A percentile compares a stretch with the other conserved stretches of the same genome.
Evolutionary conservation across 2,797 vertebrate species (phyloP).

Genomic region (Phrynocephalus forsythii): DNA sequence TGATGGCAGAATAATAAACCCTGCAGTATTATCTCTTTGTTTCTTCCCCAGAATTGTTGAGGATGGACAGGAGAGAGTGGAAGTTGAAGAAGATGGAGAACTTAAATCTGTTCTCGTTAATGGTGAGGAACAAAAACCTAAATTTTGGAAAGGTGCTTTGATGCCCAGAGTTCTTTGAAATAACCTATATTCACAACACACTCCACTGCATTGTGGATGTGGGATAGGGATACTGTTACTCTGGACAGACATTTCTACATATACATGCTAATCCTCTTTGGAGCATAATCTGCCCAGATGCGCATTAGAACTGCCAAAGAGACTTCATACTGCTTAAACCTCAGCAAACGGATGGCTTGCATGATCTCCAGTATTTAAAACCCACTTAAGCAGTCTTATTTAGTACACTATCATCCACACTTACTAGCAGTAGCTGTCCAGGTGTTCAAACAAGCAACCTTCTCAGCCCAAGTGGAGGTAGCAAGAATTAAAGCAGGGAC

Average conservation of each 20-base stretch:
- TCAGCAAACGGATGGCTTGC: background rate
- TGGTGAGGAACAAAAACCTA: constrained; percentile 77
- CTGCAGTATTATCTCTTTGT: background rate
- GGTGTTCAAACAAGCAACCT: background rate
- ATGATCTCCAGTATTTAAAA: background rate
- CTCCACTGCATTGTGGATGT: background rate
- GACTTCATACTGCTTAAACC: background rate
- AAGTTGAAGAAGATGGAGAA: constrained; percentile 89
- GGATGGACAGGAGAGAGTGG: constrained; percentile 88
- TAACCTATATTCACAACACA: background rate
- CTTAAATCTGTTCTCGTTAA: constrained; percentile 86
- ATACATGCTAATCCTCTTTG: background rate
- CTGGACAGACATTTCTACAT: background rate
- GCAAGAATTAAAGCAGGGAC: background rate
- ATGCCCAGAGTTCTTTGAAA: background rate
- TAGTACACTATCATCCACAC: background rate
- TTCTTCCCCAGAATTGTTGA: constrained; percentile 79
- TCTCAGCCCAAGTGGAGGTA: background rate
- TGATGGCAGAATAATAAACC: background rate
- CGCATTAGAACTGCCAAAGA: background rate
- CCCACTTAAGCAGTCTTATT: background rate
- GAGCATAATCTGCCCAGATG: background rate
- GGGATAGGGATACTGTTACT: background rate
- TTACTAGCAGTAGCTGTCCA: background rate
- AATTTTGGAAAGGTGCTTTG: background rate